Evolutionary conservation across 2,113 vertebrate species (phyloP).

Genomic region (Colaptes auratus): DNA sequence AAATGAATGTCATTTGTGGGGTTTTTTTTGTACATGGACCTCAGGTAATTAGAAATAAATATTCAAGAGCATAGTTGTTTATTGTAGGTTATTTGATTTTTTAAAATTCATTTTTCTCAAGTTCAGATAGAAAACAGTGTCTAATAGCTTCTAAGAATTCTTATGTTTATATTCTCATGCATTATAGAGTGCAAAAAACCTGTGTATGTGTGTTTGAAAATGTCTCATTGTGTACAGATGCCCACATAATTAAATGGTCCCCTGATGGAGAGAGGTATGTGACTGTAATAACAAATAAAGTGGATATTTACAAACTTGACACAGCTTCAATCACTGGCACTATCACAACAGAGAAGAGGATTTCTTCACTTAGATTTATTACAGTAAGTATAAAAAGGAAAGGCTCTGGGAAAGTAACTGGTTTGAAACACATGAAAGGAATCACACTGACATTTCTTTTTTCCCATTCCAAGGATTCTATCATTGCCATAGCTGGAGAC

Average conservation of each 20-base stretch:
- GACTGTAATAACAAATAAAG: constrained; percentile 80
- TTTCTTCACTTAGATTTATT: constrained; percentile 89
- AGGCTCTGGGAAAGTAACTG: background rate
- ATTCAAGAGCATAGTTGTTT: background rate
- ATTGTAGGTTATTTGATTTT: background rate
- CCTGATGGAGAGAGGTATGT: constrained; percentile 87
- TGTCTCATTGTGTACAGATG: constrained; percentile 75
- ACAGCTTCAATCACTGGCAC: constrained; percentile 86
- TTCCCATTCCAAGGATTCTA: constrained; percentile 77
- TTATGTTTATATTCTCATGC: background rate
- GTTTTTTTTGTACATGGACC: background rate
- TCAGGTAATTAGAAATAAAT: background rate
- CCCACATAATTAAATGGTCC: constrained; percentile 93
- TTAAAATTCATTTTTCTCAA: background rate
- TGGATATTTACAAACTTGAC: constrained; percentile 86
- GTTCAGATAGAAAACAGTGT: background rate
- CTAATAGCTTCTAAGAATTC: background rate
- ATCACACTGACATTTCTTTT: background rate
- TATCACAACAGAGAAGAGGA: constrained; percentile 83
- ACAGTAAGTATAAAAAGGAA: constrained; percentile 80
- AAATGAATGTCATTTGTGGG: background rate
- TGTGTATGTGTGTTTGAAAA: background rate
- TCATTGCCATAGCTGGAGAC: constrained; percentile 88
- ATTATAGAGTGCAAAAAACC: background rate
- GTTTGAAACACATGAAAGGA: background rate